Evolutionary conservation across 1,140 invertebrate species (phyloP).

Genomic region (Trichonephila inaurata): DNA sequence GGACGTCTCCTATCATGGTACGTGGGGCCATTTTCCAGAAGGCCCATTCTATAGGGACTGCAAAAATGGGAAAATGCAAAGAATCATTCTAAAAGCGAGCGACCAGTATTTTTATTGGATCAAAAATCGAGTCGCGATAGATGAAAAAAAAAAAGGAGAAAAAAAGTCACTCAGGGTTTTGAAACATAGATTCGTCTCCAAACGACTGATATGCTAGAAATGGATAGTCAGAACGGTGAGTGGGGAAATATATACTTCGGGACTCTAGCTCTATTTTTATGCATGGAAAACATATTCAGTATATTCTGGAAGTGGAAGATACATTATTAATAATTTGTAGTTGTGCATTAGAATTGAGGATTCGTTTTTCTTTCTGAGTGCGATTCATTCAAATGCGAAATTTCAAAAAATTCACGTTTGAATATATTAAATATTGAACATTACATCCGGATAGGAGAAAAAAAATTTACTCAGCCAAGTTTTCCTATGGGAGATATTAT

Average conservation of each 20-base stretch:
- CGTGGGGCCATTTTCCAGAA: slow-evolving; percentile 59
- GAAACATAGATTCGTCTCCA: slow-evolving; percentile 21
- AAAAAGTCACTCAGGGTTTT: slow-evolving; percentile 43
- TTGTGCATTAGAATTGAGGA: slow-evolving; percentile 28
- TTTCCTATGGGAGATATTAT: background rate
- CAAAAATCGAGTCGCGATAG: slow-evolving; percentile 58
- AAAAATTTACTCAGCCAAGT: background rate
- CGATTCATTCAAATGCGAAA: slow-evolving; percentile 30
- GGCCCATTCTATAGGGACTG: slow-evolving; percentile 12
- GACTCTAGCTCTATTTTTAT: slow-evolving; percentile 32
- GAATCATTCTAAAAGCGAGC: slow-evolving; percentile 27
- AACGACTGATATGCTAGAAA: slow-evolving; percentile 40
- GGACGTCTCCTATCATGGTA: slow-evolving; percentile 44
- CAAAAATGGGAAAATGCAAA: slow-evolving; percentile 43
- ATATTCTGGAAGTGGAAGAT: slow-evolving; percentile 57
- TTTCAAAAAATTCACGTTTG: slow-evolving; percentile 35
- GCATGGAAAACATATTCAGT: slow-evolving; percentile 24
- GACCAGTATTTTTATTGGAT: slow-evolving; percentile 59
- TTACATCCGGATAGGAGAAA: background rate
- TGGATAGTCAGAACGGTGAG: slow-evolving; percentile 31
- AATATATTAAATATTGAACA: slow-evolving; percentile 24
- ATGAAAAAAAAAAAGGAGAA: slow-evolving; percentile 4
- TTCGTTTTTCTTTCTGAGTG: slow-evolving; percentile 10
- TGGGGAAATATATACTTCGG: background rate
- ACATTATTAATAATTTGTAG: slow-evolving; percentile 43